Evolutionary conservation across 2,888 invertebrate genomes (phyloP).

Genomic region (Ochropleura leucogaster): DNA sequence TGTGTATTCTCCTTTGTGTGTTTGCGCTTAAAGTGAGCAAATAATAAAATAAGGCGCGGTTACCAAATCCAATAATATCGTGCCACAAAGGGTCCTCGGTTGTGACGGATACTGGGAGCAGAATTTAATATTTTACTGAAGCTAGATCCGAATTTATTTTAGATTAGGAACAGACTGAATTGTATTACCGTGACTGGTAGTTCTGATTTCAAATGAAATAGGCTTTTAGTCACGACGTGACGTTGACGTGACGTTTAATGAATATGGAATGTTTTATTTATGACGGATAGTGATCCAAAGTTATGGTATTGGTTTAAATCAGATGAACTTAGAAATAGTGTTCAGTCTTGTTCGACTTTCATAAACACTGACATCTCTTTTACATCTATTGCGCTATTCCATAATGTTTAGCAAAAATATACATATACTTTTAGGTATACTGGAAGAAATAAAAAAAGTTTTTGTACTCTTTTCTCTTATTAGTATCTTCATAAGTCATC

Average conservation of each 20-base stretch:
- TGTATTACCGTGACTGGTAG: background rate
- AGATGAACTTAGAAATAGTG: background rate
- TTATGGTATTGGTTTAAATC: background rate
- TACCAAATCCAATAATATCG: slow-evolving; percentile 79
- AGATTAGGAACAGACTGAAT: slow-evolving; percentile 37
- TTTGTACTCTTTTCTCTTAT: too few species aligned
- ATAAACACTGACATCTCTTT: background rate
- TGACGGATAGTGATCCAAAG: background rate
- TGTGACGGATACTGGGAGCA: slow-evolving; percentile 74
- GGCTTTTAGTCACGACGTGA: background rate
- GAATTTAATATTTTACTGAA: slow-evolving; percentile 79
- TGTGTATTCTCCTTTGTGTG: slow-evolving; percentile 69
- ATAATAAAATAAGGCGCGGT: slow-evolving; percentile 75
- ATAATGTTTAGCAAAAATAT: too few species aligned
- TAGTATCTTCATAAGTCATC: too few species aligned
- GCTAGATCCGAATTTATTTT: slow-evolving; percentile 57
- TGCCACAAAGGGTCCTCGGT: slow-evolving; percentile 73
- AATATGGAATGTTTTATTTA: background rate
- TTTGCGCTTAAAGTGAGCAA: slow-evolving; percentile 73
- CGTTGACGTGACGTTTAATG: background rate
- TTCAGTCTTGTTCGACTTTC: background rate
- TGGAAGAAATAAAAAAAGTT: too few species aligned
- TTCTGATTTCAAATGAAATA: slow-evolving; percentile 24
- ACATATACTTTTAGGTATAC: too few species aligned
- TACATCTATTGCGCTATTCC: background rate